Base-by-base conservation (phyloP, 2,888 invertebrate species). In the Drosophila picticornis region DNA sequence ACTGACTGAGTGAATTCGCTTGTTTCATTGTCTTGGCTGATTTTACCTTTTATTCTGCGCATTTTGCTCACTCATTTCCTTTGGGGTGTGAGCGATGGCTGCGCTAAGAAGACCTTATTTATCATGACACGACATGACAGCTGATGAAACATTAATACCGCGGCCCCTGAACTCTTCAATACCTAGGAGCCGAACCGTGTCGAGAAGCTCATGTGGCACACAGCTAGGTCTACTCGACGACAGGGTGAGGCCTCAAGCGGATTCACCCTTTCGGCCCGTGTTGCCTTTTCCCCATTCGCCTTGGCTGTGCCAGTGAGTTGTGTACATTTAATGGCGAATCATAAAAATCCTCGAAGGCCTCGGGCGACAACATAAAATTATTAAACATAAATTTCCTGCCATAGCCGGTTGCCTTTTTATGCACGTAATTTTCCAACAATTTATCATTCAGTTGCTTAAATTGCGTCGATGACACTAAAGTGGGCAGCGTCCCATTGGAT, bases 371-470 rank as follows among this genome's bases (percentile, higher is more conserved):
- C 84, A 78, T 77, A 88, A 90, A 90, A 86, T 90, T 84, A 88
- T 86, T 72, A 83, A 83, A 83, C 88, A 86, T 86, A 90, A 86
- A 86, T 86, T 88, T 90, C 88, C 85, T 80, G 73, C 75, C 53
- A 67, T 64, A 55, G 67, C 66, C 66, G 70, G 67, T 72, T 75
- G 72, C 80, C 78, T 84, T 78, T 84, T 89, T 86, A 81, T 90
- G 85, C 86, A 90, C 86, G 86, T 86, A 86, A 86, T 86, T 86
- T 86, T 88, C 78, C 70, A 88, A 81, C 88, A 79, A 86, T 86
- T 88, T 90, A 86, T 86, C 86, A 86, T 86, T 85, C 72, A 71
- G 69, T 58, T 72, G 67, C 83, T 78, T 72, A 77, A 86, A 81
- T 84, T 83, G 84, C 84, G 87, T 84, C 85, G 90, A 90, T 87